phyloP scores from a whole-genome alignment of 2,113 vertebrate species.

The Pavo muticus region DNA sequence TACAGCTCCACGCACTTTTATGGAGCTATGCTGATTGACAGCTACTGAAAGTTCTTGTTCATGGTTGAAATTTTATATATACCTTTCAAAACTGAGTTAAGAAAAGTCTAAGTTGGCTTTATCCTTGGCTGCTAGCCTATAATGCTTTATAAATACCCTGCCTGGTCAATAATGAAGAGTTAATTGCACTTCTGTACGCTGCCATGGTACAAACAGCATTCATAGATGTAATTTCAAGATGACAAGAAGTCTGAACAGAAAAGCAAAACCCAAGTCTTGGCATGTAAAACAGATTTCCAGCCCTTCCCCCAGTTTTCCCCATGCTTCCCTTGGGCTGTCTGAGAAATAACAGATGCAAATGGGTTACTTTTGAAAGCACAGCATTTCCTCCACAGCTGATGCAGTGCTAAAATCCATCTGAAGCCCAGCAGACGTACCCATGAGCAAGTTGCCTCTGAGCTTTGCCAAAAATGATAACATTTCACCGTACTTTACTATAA shows the following conservation, averaged over 20 bases:
- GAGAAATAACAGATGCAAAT: slow-evolving; percentile 34
- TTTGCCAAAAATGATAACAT: slow-evolving; percentile 37
- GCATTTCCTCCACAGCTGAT: slow-evolving; percentile 39
- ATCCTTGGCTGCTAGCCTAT: not conserved
- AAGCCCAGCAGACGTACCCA: slow-evolving; percentile 47
- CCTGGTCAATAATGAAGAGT: not conserved
- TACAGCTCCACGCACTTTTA: not conserved
- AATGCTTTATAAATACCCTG: not conserved
- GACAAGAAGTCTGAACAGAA: not conserved
- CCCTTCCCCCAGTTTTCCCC: not conserved
- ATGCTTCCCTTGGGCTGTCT: slow-evolving; percentile 26
- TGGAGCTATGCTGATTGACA: not conserved
- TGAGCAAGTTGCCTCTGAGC: not conserved
- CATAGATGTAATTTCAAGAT: not conserved
- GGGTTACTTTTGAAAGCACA: slow-evolving; percentile 24
- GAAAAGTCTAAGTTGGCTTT: not conserved
- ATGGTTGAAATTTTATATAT: not conserved
- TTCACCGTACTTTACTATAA: slow-evolving; percentile 3
- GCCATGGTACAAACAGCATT: not conserved
- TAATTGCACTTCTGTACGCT: not conserved
- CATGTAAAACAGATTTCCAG: not conserved
- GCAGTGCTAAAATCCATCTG: slow-evolving; percentile 36
- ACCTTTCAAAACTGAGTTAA: not conserved
- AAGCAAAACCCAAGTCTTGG: not conserved
- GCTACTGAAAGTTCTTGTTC: not conserved